phyloP scores from a whole-genome alignment of 1,140 invertebrate species.

The Eubasilissa regina region DNA sequence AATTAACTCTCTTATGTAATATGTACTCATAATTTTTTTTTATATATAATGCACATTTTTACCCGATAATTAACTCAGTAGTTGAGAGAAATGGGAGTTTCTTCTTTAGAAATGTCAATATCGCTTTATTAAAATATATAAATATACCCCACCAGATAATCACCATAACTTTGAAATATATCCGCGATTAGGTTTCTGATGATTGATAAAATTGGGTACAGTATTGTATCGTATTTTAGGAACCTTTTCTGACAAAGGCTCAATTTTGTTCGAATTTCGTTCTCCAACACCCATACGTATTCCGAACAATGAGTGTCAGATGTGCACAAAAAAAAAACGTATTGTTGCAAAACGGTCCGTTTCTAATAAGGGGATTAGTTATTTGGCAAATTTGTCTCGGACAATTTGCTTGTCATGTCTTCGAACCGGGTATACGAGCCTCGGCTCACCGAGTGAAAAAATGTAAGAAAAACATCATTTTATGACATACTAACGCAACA shows the following conservation, averaged over 20 bases:
- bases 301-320: slow-evolving; percentile 41
- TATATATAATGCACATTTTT: too few species aligned
- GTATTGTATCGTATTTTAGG: slow-evolving; percentile 21
- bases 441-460: too few species aligned
- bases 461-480: too few species aligned
- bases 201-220: slow-evolving; percentile 32
- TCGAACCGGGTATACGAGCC: too few species aligned
- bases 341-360: slow-evolving; percentile 21
- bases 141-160: too few species aligned
- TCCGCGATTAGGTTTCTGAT: slow-evolving; percentile 14
- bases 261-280: slow-evolving; percentile 33
- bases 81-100: too few species aligned
- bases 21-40: too few species aligned
- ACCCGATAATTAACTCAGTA: too few species aligned
- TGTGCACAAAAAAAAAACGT: slow-evolving; percentile 10
- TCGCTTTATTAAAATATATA: too few species aligned
- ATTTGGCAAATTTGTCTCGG: slow-evolving; percentile 33
- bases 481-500: too few species aligned
- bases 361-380: slow-evolving; percentile 33
- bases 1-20: too few species aligned
- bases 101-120: too few species aligned
- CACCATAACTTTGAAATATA: neutral
- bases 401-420: slow-evolving; percentile 19
- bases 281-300: slow-evolving; percentile 23
- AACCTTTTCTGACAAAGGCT: slow-evolving; percentile 44